Evolutionary conservation across 2,888 invertebrate genomes (phyloP), one percentile per base, ranked within the genome.

Genomic region (Drosophila longiperda): DNA sequence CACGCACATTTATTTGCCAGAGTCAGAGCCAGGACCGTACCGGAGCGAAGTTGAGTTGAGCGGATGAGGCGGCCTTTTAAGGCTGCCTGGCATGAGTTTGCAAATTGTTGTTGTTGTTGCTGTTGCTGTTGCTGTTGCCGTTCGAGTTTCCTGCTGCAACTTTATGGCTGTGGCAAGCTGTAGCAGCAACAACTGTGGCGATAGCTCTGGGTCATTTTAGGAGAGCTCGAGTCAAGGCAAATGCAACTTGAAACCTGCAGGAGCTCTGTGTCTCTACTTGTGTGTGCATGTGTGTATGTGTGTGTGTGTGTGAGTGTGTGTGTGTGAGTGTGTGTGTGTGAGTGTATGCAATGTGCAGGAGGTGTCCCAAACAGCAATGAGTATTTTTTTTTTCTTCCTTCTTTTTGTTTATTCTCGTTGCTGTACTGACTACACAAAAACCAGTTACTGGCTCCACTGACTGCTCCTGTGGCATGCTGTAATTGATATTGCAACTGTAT

Each of bases 401-500:
- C 45, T 57, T 65, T 64, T 50, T 62, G 57, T 66, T 72, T 59
- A 66, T 65, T 57, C 70, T 71, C 40, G 63, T 71, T 64, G 65
- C 71, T 53, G 75, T 72, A 76, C 71, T 75, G 73, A 61, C 50
- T 59, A 62, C 66, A 71, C 50, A 61, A 87, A 84, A 55, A 85
- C 87, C 87, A 87, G 87, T 87, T 87, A 84, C 80, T 83, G 78
- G 36, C 75, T 78, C 66, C 69, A 62, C 70, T 61, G 60, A 72
- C 87, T 87, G 83, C 86, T 84, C 87, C 86, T 80, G 88, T 84
- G 89, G 87, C 85, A 87, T 88, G 89, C 89, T 87, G 89, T 87
- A 87, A 87, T 87, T 87, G 87, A 87, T 87, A 87, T 87, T 87
- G 80, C 87, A 86, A 73, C 77, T 80, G 88, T 88, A 45, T 85